Evolutionary conservation across 2,113 vertebrate species (phyloP), one percentile per base, ranked within the genome.

Genomic region (Odontophorus gujanensis): DNA sequence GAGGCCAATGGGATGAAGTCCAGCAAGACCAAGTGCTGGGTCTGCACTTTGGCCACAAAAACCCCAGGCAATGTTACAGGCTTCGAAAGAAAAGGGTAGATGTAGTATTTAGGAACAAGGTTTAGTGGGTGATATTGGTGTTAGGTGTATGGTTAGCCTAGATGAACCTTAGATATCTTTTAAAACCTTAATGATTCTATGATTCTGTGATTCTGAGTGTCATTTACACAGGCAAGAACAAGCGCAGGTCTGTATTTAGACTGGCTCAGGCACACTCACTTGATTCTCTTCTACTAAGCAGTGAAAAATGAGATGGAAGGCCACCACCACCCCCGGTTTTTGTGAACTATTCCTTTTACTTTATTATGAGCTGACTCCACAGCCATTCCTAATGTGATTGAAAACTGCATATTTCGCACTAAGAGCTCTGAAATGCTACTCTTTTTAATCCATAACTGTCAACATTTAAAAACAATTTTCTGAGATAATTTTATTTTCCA

Each of bases 151-250:
- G 4, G 51, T 30, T 53, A 9, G 51, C 26, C 26, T 30, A 53
- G 51, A 8, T 53, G 51, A 17, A 17, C 51, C 26, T 30, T 17
- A 28, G 15, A 53, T 9, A 26, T 53, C 51, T 53, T 53, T 28
- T 53, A 26, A 53, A 53, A 30, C 8, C 15, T 53, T 53, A 17
- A 30, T 17, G 4, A 53, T 53, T 53, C 25, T 53, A 8, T 51
- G 51, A 53, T 28, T 53, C 51, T 51, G 50, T 53, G 26, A 53
- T 53, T 53, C 50, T 53, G 13, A 28, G 51, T 28, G 26, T 53
- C 13, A 12, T 68, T 84, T 61, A 48, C n/a, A 38, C 20, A 3
- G 0, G 18, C 0, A 0, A 67, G 59, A 68, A 34, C 5, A 61
- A 69, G 45, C 15, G 25, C 18, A 32, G 1, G 0, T 78, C 61